These are phyloP conservation scores for Cromileptes altivelis DNA, from an alignment of 2,113 vertebrate genomes.

Conservation along the genomic window DNA sequence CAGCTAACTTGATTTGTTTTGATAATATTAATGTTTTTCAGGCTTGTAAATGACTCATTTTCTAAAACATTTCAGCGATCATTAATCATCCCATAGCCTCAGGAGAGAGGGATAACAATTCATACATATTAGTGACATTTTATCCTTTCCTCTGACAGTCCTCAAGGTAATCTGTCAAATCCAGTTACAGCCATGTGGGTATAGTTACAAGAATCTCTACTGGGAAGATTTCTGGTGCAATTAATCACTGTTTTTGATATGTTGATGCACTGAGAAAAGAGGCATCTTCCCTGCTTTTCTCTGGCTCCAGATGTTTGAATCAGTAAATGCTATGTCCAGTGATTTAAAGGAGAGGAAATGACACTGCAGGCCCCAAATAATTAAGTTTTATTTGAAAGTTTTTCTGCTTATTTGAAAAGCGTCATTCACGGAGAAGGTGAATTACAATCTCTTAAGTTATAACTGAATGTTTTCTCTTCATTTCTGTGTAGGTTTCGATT, in stretches of 20 bases:
- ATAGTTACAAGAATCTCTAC: neutral
- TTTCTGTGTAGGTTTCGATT: neutral
- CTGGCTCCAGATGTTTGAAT: neutral
- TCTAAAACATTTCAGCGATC: neutral
- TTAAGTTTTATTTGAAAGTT: neutral
- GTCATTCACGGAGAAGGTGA: neutral
- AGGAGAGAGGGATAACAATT: neutral
- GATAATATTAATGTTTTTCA: neutral
- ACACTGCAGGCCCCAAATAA: neutral
- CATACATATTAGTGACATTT: neutral
- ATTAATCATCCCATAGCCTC: neutral
- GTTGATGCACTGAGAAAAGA: neutral
- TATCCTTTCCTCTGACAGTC: neutral
- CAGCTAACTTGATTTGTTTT: neutral
- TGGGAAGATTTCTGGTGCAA: neutral
- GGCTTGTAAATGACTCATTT: neutral
- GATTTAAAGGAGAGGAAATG: neutral
- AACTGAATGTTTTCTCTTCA: neutral
- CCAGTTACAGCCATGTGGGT: neutral
- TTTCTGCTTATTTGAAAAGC: neutral
- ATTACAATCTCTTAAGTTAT: neutral
- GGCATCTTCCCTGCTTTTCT: neutral
- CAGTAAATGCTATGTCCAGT: neutral
- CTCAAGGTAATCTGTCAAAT: neutral
- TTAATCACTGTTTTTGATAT: neutral